Percentiles rank a stretch among this genome's conserved stretches.
Conservation (phyloP, 1,140 invertebrate species). For the Neotoxoptera formosana region DNA sequence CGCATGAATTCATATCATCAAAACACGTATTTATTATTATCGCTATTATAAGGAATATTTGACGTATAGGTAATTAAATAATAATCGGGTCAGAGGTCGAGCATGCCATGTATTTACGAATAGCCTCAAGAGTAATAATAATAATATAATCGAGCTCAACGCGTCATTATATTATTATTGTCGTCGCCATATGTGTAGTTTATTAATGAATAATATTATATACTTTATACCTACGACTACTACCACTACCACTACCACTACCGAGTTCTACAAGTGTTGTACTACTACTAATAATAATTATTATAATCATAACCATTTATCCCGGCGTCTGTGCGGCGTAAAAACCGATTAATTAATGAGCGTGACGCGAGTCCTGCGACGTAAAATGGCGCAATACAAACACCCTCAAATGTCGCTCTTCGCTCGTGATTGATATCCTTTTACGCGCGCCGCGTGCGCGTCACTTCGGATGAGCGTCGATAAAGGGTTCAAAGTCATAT, state of each 20-base stretch:
- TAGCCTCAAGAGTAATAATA: not conserved
- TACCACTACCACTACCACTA: not conserved
- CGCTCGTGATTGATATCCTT: slow-evolving; percentile 36
- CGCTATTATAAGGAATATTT: not conserved
- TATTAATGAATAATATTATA: slow-evolving; percentile 8
- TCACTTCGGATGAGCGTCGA: not conserved
- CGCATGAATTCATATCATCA: not conserved
- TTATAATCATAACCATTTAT: not conserved
- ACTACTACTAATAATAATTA: not conserved
- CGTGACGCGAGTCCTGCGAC: not conserved
- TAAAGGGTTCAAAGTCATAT: not conserved
- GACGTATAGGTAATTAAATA: not conserved
- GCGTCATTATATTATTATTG: not conserved
- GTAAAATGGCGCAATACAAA: not conserved
- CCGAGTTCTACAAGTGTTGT: not conserved
- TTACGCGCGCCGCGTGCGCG: not conserved
- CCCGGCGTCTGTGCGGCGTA: too few species aligned
- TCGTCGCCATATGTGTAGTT: too few species aligned
- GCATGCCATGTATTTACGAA: not conserved
- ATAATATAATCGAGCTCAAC: too few species aligned
- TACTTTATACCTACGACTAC: not conserved
- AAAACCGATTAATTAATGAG: slow-evolving; percentile 21
- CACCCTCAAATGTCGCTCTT: not conserved
- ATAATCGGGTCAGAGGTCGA: not conserved
- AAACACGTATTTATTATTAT: not conserved